A percentile compares a stretch with the other conserved stretches of the same genome.
phyloP scores from a whole-genome alignment of 1,140 invertebrate species.

The Drosophila nigrodunni region DNA sequence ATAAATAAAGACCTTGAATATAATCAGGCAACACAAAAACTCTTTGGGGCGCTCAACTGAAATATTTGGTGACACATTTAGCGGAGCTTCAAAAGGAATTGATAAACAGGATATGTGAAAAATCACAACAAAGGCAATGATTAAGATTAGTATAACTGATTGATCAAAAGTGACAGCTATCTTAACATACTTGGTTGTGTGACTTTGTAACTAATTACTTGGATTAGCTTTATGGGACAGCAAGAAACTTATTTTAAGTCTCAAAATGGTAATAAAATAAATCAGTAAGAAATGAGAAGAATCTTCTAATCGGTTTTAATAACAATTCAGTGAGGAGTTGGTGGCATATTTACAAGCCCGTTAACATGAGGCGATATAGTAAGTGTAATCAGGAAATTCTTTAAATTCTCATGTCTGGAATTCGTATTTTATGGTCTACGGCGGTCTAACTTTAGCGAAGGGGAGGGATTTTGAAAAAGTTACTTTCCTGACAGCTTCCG shows the following conservation, averaged over 20 bases:
- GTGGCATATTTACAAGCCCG: neutral
- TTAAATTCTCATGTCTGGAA: slow-evolving; percentile 33
- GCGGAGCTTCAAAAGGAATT: neutral
- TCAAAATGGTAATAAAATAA: no score
- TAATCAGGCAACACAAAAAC: slow-evolving; percentile 9
- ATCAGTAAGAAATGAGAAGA: no score
- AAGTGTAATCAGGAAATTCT: slow-evolving; percentile 4
- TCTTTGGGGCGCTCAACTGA: slow-evolving; percentile 43
- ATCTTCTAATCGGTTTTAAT: no score
- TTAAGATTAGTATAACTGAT: no score
- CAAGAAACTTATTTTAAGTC: no score
- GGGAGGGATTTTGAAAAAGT: neutral
- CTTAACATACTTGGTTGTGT: no score
- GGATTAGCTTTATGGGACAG: no score
- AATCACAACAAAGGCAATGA: neutral
- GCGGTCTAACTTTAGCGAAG: neutral
- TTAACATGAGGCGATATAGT: neutral
- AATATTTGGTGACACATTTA: slow-evolving; percentile 41
- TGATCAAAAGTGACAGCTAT: no score
- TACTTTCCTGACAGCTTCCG: slow-evolving; percentile 31
- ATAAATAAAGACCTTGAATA: slow-evolving; percentile 60
- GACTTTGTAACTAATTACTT: no score
- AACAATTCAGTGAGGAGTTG: neutral
- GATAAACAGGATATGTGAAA: neutral
- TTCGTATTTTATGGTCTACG: slow-evolving; percentile 22